phyloP scores from a whole-genome alignment of 2,113 vertebrate genomes.

The Colaptes auratus region DNA sequence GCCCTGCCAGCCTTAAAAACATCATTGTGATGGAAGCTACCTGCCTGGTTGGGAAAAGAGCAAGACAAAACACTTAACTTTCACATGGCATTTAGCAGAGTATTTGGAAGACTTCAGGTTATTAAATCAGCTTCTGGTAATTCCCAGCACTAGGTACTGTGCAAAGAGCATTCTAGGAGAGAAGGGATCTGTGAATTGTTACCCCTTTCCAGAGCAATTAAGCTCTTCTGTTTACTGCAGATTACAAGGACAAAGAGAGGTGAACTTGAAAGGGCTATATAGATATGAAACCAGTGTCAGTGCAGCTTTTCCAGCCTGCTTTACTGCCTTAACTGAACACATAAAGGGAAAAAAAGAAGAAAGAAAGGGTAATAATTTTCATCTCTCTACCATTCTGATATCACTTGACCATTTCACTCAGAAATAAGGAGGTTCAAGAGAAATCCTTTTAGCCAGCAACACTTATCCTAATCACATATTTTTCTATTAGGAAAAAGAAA shows the following conservation, averaged over 20 bases:
- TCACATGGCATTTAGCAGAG: background rate
- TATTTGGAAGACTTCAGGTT: background rate
- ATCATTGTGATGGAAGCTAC: background rate
- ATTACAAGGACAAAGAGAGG: conserved; percentile 47
- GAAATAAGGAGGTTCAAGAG: background rate
- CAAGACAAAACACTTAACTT: background rate
- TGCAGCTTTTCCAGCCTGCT: background rate
- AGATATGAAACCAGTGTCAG: background rate
- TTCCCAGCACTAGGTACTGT: background rate
- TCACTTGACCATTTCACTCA: background rate
- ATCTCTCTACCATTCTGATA: background rate
- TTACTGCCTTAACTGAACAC: background rate
- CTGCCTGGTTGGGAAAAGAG: background rate
- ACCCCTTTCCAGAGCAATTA: background rate
- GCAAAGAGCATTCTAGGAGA: accelerated
- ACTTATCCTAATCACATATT: background rate
- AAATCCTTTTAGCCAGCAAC: background rate
- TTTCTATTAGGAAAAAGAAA: background rate
- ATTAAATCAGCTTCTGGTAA: background rate
- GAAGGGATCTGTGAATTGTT: background rate
- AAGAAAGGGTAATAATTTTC: background rate
- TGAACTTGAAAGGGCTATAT: conserved; percentile 28
- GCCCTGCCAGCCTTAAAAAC: background rate
- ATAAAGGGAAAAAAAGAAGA: background rate
- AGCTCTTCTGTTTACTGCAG: background rate